Evolutionary conservation across 2,113 vertebrate genomes (phyloP).

Genomic region (Bolborhynchus lineola): DNA sequence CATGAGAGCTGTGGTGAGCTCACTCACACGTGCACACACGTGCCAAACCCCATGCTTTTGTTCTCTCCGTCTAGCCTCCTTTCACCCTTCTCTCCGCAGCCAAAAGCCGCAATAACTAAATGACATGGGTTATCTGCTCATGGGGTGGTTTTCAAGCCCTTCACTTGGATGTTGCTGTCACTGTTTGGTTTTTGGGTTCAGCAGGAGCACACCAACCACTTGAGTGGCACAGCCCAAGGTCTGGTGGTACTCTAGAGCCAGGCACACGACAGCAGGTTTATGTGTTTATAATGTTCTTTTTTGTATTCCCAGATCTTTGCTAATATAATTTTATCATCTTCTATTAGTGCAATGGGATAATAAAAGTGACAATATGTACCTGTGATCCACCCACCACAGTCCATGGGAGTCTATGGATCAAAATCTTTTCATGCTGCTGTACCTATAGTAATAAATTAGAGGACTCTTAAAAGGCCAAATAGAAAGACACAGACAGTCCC

Average conservation of each 20-base stretch:
- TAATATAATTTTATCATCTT: not conserved
- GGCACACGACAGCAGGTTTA: not conserved
- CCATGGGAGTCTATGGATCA: not conserved
- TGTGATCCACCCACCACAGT: not conserved
- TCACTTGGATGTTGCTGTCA: not conserved
- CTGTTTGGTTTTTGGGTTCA: not conserved
- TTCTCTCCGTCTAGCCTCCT: not conserved
- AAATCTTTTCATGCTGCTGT: not conserved
- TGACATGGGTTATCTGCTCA: accelerated
- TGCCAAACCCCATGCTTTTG: accelerated
- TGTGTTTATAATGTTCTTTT: not conserved
- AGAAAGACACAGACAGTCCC: not conserved
- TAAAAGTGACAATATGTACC: not conserved
- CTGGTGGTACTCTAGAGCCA: not conserved
- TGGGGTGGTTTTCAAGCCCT: not conserved
- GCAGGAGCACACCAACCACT: not conserved
- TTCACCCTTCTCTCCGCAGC: not conserved
- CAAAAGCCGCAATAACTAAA: accelerated
- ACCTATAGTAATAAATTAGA: not conserved
- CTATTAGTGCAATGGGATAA: not conserved
- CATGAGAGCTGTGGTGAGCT: accelerated
- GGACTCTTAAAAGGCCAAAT: constrained; percentile 29
- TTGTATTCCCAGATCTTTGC: not conserved
- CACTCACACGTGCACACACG: accelerated
- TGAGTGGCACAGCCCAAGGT: not conserved